Evolutionary conservation across 2,888 invertebrate genomes (phyloP), one percentile per base, ranked within the genome.

Genomic region (Oegoconia quadripuncta): DNA sequence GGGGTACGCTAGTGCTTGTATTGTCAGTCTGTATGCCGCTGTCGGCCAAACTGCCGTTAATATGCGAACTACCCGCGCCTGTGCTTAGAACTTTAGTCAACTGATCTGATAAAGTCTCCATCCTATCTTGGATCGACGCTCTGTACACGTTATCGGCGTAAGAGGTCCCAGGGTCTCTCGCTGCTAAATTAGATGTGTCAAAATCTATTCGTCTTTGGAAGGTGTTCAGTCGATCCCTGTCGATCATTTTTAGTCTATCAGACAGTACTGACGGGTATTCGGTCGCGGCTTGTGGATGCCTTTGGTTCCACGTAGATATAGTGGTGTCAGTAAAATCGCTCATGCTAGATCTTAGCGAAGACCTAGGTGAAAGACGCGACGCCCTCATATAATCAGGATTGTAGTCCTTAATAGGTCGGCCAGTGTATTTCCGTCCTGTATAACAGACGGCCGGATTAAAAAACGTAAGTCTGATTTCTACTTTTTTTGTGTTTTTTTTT

Each of bases 271-370:
- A 83, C 0, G 87, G 86, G 44, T 86, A 87, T 44, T 87, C 86
- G 0, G 81, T 68, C 0, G 72, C 60, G 5, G 57, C 50, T n/a
- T 60, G 67, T 0, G 63, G 58, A 32, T 80, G 74, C 36, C 77
- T 75, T 43, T 83, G 82, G 41, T 86, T 86, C 86, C 86, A 87
- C 0, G 84, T 87, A 0, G 87, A 87, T 45, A 86, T 84, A 0
- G 87, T 86, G 1, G 87, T 88, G 54, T 88, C 88, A 36, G 88
- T 88, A 52, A 88, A 88, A 63, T 87, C 87, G 65, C 84, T 84
- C 68, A 82, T 57, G 47, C 86, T 87, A 55, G 87, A 87, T 68
- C 86, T 73, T 34, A 81, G 36, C 0, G 83, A 86, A 59, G 84
- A 86, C 43, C 81, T 78, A 58, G 84, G 84, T 48, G 86, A 86